Evolutionary conservation across 2,113 vertebrate genomes (phyloP).

Genomic region (Bubo scandiacus): DNA sequence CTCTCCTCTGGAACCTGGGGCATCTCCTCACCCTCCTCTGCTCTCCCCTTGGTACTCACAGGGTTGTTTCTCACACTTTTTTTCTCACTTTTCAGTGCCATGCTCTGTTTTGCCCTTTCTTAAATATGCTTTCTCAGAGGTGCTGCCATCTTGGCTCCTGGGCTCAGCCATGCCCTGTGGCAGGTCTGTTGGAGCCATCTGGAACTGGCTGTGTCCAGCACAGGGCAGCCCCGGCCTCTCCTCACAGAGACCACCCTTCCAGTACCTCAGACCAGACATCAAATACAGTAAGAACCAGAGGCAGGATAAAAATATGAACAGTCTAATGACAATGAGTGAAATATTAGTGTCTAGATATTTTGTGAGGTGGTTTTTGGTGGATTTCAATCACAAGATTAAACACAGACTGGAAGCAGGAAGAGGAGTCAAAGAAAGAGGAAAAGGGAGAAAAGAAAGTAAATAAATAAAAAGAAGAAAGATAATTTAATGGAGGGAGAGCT

Average conservation of each 20-base stretch:
- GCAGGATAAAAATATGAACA: neutral
- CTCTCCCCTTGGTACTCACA: neutral
- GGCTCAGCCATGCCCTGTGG: accelerated
- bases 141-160: too few species aligned
- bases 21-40: neutral
- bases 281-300: neutral
- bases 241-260: neutral
- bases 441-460: neutral
- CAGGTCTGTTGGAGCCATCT: accelerated
- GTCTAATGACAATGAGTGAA: neutral
- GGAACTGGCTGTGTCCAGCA: accelerated
- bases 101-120: neutral
- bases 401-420: neutral
- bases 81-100: neutral
- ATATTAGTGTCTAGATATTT: neutral
- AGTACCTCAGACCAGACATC: neutral
- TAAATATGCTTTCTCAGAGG: neutral
- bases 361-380: neutral
- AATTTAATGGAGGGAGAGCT: neutral
- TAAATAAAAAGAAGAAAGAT: neutral
- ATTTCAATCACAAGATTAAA: neutral
- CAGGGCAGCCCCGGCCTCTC: accelerated
- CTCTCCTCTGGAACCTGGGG: neutral
- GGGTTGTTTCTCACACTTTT: neutral
- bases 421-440: neutral